phyloP scores from a whole-genome alignment of 2,113 vertebrate species.

The Tragelaphus imberbis region DNA sequence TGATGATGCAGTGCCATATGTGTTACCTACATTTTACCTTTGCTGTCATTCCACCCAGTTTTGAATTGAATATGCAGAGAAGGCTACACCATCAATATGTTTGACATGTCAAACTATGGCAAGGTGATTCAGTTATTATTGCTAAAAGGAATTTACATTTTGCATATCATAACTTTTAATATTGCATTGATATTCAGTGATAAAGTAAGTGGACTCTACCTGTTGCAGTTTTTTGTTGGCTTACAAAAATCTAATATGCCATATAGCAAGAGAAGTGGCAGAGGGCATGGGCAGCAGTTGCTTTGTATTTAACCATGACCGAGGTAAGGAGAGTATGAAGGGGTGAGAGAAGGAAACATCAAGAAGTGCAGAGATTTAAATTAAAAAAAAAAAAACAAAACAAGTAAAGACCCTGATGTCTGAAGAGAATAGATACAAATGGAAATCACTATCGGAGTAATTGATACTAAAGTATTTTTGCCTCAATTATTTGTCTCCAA shows the following conservation, averaged over 20 bases:
- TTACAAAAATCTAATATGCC: neutral
- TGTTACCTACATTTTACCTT: neutral
- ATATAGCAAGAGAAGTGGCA: neutral
- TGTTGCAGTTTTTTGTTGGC: neutral
- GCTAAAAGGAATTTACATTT: slow-evolving; percentile 35
- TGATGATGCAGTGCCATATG: neutral
- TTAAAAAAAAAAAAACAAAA: neutral
- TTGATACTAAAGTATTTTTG: neutral
- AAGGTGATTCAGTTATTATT: neutral
- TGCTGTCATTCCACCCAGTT: neutral
- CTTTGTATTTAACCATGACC: neutral
- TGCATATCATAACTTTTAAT: slow-evolving; percentile 11
- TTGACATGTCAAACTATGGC: neutral
- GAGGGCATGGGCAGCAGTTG: neutral
- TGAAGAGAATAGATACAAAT: neutral
- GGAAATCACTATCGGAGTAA: neutral
- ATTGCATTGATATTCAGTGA: slow-evolving; percentile 6
- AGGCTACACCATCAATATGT: neutral
- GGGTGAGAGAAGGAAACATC: neutral
- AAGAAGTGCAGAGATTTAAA: neutral
- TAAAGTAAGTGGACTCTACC: slow-evolving; percentile 3
- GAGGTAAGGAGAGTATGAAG: neutral
- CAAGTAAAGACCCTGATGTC: neutral
- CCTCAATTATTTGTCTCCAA: neutral
- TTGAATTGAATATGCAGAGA: neutral